Conservation (phyloP, 2,113 vertebrate genomes). For the Gulo gulo region DNA sequence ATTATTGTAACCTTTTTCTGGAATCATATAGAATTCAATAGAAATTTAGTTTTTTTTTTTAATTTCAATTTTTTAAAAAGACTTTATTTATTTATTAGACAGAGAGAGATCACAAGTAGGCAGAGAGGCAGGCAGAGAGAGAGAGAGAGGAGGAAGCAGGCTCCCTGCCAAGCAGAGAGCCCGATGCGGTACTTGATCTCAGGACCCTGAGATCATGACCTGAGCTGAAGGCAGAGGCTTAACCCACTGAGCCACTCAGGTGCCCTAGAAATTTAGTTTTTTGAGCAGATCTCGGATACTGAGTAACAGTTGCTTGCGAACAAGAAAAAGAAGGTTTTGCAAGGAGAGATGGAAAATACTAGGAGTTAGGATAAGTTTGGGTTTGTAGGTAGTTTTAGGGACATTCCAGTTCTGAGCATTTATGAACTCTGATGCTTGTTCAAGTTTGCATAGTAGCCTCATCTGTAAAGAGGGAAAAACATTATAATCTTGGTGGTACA, state of each 20-base stretch:
- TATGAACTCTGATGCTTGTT: neutral
- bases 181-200: rapidly evolving
- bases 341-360: neutral
- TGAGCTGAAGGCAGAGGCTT: too few species aligned
- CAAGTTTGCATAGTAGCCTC: neutral
- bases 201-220: too few species aligned
- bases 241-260: too few species aligned
- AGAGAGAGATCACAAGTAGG: too few species aligned
- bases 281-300: neutral
- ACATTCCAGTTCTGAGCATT: neutral
- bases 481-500: neutral
- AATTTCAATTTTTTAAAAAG: too few species aligned
- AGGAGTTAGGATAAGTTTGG: neutral
- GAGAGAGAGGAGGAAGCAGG: too few species aligned
- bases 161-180: too few species aligned
- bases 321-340: neutral
- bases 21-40: neutral
- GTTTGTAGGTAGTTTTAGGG: neutral
- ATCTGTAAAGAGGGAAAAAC: neutral
- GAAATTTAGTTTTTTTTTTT: neutral
- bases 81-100: too few species aligned
- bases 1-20: neutral
- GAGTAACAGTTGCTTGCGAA: neutral
- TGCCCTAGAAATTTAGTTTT: neutral
- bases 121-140: too few species aligned